Evolutionary conservation across 2,113 vertebrate species (phyloP), one percentile per base, ranked within the genome.

Genomic region (Miniopterus natalensis): DNA sequence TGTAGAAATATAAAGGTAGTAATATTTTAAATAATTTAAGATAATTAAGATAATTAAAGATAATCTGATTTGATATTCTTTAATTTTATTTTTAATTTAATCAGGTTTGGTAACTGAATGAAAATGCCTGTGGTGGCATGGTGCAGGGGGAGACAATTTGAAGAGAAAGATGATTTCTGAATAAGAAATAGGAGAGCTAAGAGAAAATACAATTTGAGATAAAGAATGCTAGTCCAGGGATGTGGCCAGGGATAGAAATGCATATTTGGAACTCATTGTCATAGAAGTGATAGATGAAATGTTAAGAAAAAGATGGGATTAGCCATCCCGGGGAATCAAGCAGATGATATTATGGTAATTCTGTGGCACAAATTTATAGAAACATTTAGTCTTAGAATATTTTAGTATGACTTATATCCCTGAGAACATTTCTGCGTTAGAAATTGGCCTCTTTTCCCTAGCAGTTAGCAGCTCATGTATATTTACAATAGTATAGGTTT

Each of bases 351-450:
- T 94, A 88, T 83, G 74, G 65, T 94, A 95, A 97, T 91, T 93
- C 14, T n/a, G 53, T 45, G 79, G 57, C 59, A 87, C 31, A 95
- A 71, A 97, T 93, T 89, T 80, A 94, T 86, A 90, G 92, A 94
- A 96, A 94, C 66, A 92, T 51, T 96, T 89, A 94, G 79, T 89
- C 74, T 94, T 92, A 87, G 94, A 95, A 42, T 94, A 84, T 86
- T 92, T 96, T 86, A 80, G 59, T 95, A 68, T 94, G 92, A 96
- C 49, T 90, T 96, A 84, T 88, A 86, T 95, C 68, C 77, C 71
- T 55, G 36, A 75, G 25, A 91, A 75, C 51, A 86, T 75, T 95
- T 97, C 83, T 94, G 47, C 91, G 88, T 87, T 94, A 80, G 83
- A 96, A 94, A 94, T 66, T 23, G 11, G 8, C 51, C 80, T 92